Base-by-base conservation (phyloP, 2,113 vertebrate species). In the Prionailurus viverrinus region DNA sequence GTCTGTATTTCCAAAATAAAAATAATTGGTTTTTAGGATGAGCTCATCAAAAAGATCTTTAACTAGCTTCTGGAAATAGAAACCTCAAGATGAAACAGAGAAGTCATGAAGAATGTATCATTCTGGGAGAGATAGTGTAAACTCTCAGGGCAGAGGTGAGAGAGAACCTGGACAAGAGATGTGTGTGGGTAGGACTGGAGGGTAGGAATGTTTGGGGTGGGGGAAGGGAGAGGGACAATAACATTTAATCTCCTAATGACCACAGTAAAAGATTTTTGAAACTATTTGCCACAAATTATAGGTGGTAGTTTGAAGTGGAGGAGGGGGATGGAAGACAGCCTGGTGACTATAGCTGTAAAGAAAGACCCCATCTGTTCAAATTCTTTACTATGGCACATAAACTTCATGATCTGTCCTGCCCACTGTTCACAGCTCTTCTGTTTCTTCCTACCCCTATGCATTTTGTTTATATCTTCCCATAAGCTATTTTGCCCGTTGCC, bases 1-100 rank as follows among this genome's bases (percentile, higher is more conserved):
- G 12, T 29, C 29, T 96, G 0, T 96, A 78, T 96, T 95, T 96
- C 53, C 71, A 96, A 96, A 97, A 92, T 92, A 87, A 96, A 97
- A 97, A 92, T 88, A 96, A 96, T 82, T 90, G 76, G 65, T 63
- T 45, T 93, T 41, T 19, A 95, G 53, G 53, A 76, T 88, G 95
- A 94, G 48, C 91, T 96, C 90, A 89, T 93, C 89, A 76, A 94
- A 94, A 91, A 95, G 76, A 85, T 83, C 13, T 41, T 95, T 96
- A 97, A 93, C 84, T 94, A 91, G 33, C 36, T 97, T 87, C 84
- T 86, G 68, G 51, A 97, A 90, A 80, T 74, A 76, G 78, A 78
- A 92, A 66, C 41, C 55, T 84, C 29, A 81, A 69, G 41, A 95
- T 66, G 63, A 86, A 89, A 58, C 21, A 95, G 85, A 84, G 66